These are phyloP conservation scores for Dendrolimus punctatus DNA, from an alignment of 1,140 invertebrate species.

Conservation along the genomic window DNA sequence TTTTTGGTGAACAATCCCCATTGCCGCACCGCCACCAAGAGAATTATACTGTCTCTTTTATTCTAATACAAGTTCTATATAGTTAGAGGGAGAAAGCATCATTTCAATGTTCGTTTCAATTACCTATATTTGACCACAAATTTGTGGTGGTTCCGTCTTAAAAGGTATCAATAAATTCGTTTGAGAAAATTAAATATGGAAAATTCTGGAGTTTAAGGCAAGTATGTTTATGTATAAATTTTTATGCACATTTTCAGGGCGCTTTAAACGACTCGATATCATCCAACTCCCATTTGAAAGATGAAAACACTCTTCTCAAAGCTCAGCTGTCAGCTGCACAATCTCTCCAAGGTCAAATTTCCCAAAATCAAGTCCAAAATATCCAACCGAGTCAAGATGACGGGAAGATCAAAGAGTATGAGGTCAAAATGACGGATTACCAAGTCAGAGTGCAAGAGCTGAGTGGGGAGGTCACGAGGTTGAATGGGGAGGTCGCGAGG, in stretches of 20 bases:
- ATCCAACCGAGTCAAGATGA: conserved; percentile 8
- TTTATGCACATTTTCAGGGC: conserved; percentile 54
- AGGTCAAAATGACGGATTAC: conserved; percentile 14
- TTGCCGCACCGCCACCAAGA: no score
- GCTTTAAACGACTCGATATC: conserved; percentile 81
- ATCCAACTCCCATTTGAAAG: conserved; percentile 84
- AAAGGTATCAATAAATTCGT: no score
- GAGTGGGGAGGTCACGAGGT: conserved; percentile 16
- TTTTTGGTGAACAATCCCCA: no score
- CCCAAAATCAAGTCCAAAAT: background rate
- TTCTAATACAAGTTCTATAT: no score
- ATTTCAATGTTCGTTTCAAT: no score
- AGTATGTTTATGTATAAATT: background rate
- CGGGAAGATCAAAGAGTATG: conserved; percentile 17
- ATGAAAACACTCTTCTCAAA: conserved; percentile 91
- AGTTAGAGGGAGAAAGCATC: no score
- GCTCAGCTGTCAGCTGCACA: conserved; percentile 75
- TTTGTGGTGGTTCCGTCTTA: no score
- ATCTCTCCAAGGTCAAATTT: conserved; percentile 8
- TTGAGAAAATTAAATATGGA: background rate
- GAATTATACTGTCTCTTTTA: no score
- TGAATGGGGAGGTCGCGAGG: conserved; percentile 5
- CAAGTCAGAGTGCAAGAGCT: conserved; percentile 26
- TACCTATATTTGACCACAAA: no score
- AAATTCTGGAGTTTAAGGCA: background rate